Conservation (phyloP, 2,888 invertebrate species). For the Thecophora atra region DNA sequence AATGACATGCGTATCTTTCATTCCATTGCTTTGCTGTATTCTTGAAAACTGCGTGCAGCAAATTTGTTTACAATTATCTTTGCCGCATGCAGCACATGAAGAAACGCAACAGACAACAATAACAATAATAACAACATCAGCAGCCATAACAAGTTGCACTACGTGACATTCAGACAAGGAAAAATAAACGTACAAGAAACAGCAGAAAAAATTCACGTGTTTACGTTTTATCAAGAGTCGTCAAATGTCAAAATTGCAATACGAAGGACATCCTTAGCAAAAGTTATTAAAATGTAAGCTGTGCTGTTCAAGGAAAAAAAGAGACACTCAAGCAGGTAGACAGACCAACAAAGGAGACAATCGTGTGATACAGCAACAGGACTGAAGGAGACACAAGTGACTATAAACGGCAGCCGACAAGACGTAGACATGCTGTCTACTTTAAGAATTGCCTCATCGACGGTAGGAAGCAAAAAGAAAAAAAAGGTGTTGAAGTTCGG, state of each 20-base stretch:
- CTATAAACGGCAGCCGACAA: slow-evolving; percentile 19
- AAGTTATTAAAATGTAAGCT: slow-evolving; percentile 29
- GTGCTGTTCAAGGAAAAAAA: slow-evolving; percentile 35
- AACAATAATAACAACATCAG: slow-evolving; percentile 13
- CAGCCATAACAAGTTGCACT: neutral
- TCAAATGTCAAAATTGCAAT: slow-evolving; percentile 58
- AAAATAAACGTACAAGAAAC: neutral
- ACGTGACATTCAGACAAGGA: slow-evolving; percentile 3
- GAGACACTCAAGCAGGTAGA: slow-evolving; percentile 16
- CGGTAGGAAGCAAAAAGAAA: neutral
- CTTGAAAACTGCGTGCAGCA: slow-evolving; percentile 45
- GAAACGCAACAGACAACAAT: slow-evolving; percentile 32
- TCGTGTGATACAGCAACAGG: neutral
- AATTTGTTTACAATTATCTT: slow-evolving; percentile 45
- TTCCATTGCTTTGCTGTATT: neutral
- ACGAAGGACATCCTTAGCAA: slow-evolving; percentile 36
- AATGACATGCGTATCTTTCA: neutral
- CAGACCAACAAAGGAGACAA: neutral
- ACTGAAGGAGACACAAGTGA: neutral
- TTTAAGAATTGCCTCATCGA: neutral
- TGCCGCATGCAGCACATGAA: neutral
- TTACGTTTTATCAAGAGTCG: slow-evolving; percentile 51
- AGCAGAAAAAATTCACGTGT: slow-evolving; percentile 44
- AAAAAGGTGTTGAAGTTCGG: neutral
- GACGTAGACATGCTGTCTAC: slow-evolving; percentile 37